Conservation (phyloP, 2,888 invertebrate genomes). For the Drosophila buzzatii region DNA sequence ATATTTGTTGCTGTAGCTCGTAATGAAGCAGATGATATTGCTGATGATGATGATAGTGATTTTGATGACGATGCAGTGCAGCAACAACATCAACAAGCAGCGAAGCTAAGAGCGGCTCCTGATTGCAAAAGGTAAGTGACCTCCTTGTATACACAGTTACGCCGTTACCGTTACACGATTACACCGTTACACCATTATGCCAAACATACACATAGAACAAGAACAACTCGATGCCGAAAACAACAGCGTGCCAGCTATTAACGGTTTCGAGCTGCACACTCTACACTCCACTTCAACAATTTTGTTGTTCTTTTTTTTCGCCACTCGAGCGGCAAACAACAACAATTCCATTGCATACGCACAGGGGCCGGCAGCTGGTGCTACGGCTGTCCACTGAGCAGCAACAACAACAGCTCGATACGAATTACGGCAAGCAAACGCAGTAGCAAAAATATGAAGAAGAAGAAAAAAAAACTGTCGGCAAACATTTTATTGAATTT, state of each 20-base stretch:
- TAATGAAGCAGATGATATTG: constrained; percentile 17
- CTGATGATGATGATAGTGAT: constrained; percentile 4
- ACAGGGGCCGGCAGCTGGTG: constrained; percentile 56
- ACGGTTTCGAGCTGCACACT: constrained; percentile 35
- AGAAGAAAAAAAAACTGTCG: constrained; percentile 46
- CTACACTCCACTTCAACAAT: background rate
- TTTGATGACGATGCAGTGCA: constrained; percentile 36
- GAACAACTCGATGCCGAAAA: constrained; percentile 10
- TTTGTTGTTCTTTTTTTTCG: constrained; percentile 13
- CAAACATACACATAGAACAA: constrained; percentile 8
- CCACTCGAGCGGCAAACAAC: constrained; percentile 35
- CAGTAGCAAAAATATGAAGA: constrained; percentile 10
- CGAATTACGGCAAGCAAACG: constrained; percentile 21
- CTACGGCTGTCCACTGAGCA: constrained; percentile 21
- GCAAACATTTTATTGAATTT: constrained; percentile 70
- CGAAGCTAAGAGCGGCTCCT: constrained; percentile 47
- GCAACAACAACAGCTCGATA: constrained; percentile 10
- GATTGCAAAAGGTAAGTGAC: constrained; percentile 72
- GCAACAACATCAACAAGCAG: constrained; percentile 14
- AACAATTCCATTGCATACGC: constrained; percentile 66
- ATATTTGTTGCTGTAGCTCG: constrained; percentile 20
- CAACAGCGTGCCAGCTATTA: constrained; percentile 55
- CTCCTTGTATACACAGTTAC: constrained; percentile 38
- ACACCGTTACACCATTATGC: constrained; percentile 5
- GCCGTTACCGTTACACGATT: background rate